Percentiles rank a stretch among this genome's conserved stretches.
Conservation (phyloP, 2,113 vertebrate species). For the Scomber japonicus region DNA sequence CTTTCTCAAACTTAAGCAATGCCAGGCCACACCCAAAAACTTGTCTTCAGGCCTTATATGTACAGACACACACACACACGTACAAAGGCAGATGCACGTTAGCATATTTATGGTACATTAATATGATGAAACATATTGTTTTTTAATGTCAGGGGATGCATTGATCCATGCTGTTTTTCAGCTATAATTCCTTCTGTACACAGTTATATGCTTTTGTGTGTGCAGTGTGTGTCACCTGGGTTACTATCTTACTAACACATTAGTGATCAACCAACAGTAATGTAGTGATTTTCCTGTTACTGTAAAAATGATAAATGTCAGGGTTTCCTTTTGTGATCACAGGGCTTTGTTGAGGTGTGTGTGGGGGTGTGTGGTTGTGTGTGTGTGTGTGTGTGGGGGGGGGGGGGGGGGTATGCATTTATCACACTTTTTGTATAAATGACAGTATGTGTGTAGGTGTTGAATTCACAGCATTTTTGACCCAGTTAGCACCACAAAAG, state of each 20-base stretch:
- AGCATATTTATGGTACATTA: constrained; percentile 4
- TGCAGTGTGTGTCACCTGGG: neutral
- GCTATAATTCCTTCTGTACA: neutral
- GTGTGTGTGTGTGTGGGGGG: neutral
- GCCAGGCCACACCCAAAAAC: constrained; percentile 58
- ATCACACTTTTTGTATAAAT: neutral
- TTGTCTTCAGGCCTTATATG: constrained; percentile 41
- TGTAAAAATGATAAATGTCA: neutral
- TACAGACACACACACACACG: constrained; percentile 20
- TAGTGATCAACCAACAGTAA: neutral
- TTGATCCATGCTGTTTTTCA: neutral
- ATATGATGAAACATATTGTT: neutral
- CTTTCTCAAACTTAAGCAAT: constrained; percentile 61
- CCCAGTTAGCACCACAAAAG: constrained; percentile 47
- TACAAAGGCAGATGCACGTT: neutral
- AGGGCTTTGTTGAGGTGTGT: neutral
- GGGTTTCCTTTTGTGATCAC: neutral
- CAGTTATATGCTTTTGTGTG: neutral
- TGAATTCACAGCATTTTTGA: constrained; percentile 39
- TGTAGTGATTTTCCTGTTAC: neutral
- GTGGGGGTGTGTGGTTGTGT: no score
- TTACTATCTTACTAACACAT: neutral
- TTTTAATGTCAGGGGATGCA: neutral
- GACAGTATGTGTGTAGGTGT: neutral
- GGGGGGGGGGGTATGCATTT: neutral